phyloP scores from a whole-genome alignment of 2,113 vertebrate genomes.

The Azemiops feae region DNA sequence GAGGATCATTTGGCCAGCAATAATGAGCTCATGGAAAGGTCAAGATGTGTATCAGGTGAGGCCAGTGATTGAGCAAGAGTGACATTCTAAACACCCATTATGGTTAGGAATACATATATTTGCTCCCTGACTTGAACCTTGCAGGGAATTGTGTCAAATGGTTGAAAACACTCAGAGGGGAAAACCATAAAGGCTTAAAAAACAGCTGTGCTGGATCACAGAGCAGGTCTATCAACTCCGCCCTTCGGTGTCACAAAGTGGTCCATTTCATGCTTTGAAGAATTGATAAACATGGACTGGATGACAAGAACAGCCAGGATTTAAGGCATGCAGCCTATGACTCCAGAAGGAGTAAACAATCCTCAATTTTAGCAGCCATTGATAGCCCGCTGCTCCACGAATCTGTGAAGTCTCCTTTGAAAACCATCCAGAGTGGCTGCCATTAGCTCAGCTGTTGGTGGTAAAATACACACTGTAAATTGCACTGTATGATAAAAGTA shows the following conservation, averaged over 20 bases:
- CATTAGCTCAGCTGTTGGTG: background rate
- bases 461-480: background rate
- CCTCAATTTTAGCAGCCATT: background rate
- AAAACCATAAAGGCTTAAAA: background rate
- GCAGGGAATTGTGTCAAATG: background rate
- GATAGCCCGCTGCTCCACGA: background rate
- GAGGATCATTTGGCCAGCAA: background rate
- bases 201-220: background rate
- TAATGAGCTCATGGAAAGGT: background rate
- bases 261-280: background rate
- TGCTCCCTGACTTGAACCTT: background rate
- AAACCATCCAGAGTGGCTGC: background rate
- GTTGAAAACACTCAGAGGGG: background rate
- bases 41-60: background rate
- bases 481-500: background rate
- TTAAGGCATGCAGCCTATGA: background rate
- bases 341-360: background rate
- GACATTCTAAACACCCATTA: background rate
- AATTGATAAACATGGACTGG: background rate
- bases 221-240: background rate
- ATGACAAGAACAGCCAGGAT: background rate
- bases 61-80: background rate
- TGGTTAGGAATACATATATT: background rate
- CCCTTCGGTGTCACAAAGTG: background rate
- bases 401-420: background rate